Evolutionary conservation across 1,140 invertebrate species (phyloP).

Genomic region (Lethocerus indicus): DNA sequence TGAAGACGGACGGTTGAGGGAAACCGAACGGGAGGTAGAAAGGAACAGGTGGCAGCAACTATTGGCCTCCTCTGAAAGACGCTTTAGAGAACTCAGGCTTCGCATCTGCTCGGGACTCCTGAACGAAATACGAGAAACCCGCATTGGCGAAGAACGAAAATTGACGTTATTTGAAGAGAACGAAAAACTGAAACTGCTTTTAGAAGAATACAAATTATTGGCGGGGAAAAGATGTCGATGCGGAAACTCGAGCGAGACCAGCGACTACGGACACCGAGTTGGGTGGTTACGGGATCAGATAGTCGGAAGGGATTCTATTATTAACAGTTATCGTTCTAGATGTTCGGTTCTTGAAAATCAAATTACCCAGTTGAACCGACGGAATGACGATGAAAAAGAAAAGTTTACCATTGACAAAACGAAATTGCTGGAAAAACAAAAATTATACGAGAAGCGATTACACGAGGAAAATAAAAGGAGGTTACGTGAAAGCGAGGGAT

Average conservation of each 20-base stretch:
- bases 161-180: slow-evolving; percentile 9
- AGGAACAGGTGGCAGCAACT: slow-evolving; percentile 3
- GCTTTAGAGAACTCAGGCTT: slow-evolving; percentile 3
- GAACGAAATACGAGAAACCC: slow-evolving; percentile 1
- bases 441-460: slow-evolving; percentile 5
- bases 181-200: slow-evolving; percentile 4
- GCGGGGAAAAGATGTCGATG: slow-evolving; percentile 7
- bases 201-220: slow-evolving; percentile 7
- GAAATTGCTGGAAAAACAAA: not conserved
- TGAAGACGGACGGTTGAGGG: slow-evolving; percentile 9
- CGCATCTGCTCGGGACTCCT: slow-evolving; percentile 5
- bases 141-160: slow-evolving; percentile 6
- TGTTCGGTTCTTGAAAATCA: not conserved
- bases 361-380: not conserved
- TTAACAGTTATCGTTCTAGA: slow-evolving; percentile 1
- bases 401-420: slow-evolving; percentile 1
- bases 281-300: not conserved
- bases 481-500: slow-evolving; percentile 10
- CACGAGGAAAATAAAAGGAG: slow-evolving; percentile 11
- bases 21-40: slow-evolving; percentile 7
- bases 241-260: too few species aligned
- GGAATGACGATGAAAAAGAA: not conserved
- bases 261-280: not conserved
- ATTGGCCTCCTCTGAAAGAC: slow-evolving; percentile 9
- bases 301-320: not conserved